phyloP scores from a whole-genome alignment of 2,888 invertebrate genomes.

The Eutolmus rufibarbis region DNA sequence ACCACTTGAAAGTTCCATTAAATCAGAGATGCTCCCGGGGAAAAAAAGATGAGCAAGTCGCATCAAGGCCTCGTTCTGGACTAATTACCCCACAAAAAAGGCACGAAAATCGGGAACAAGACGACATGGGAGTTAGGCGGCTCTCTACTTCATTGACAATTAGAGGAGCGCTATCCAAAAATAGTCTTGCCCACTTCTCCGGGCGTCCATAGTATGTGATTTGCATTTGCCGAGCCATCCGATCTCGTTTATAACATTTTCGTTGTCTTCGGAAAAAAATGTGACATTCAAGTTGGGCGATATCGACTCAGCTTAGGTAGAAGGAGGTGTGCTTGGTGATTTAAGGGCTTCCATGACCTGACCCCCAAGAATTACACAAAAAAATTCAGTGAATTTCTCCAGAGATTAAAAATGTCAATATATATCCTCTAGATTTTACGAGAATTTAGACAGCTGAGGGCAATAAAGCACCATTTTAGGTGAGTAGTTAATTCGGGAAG shows the following conservation, averaged over 20 bases:
- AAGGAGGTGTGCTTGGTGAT: slow-evolving; percentile 6
- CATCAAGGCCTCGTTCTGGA: slow-evolving; percentile 22
- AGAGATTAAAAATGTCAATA: slow-evolving; percentile 31
- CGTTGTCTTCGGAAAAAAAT: background rate
- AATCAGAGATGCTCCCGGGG: background rate
- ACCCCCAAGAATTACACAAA: slow-evolving; percentile 29
- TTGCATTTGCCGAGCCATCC: slow-evolving; percentile 13
- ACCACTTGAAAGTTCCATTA: slow-evolving; percentile 31
- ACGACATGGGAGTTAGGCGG: background rate
- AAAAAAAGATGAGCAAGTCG: background rate
- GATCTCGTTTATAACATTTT: slow-evolving; percentile 7
- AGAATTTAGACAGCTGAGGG: slow-evolving; percentile 36
- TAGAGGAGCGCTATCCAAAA: slow-evolving; percentile 17
- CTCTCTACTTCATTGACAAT: slow-evolving; percentile 34
- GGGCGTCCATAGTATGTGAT: background rate
- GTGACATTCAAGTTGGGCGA: background rate
- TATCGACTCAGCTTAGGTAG: background rate
- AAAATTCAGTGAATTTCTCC: slow-evolving; percentile 35
- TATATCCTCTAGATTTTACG: slow-evolving; percentile 23
- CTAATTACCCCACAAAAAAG: slow-evolving; percentile 29
- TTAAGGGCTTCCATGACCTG: slow-evolving; percentile 35
- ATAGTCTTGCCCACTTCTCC: slow-evolving; percentile 7
- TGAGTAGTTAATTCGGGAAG: slow-evolving; percentile 15
- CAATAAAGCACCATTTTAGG: slow-evolving; percentile 20
- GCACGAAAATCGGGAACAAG: slow-evolving; percentile 22